These are phyloP conservation scores for Brachionus calyciflorus DNA, from an alignment of 1,140 invertebrate species.

Conservation along the genomic window DNA sequence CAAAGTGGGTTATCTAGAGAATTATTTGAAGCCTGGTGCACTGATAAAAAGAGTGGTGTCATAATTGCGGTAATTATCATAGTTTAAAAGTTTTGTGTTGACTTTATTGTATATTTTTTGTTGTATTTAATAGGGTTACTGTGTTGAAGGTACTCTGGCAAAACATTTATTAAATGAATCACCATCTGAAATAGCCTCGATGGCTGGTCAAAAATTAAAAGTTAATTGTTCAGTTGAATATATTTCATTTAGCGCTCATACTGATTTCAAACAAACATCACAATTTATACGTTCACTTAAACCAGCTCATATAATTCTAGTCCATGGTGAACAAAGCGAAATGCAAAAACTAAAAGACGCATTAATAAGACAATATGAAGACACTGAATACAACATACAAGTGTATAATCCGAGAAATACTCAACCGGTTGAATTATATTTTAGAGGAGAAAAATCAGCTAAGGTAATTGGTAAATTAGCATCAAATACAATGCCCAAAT, in stretches of 20 bases:
- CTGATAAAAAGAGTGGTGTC: constrained; percentile 92
- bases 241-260: constrained; percentile 98
- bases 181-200: constrained; percentile 93
- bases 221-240: constrained; percentile 92
- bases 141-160: constrained; percentile 95
- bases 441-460: constrained; percentile 93
- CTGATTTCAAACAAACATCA: constrained; percentile 96
- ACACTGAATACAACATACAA: constrained; percentile 77
- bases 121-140: constrained; percentile 72
- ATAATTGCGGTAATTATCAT: constrained; percentile 82
- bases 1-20: constrained; percentile 94
- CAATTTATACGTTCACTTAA: constrained; percentile 91
- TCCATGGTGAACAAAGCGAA: constrained; percentile 98
- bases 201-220: constrained; percentile 90
- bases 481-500: constrained; percentile 73
- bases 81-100: neutral
- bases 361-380: constrained; percentile 87
- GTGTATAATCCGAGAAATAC: constrained; percentile 96
- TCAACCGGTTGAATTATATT: constrained; percentile 84
- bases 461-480: constrained; percentile 89
- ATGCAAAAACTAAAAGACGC: constrained; percentile 93
- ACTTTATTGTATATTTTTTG: neutral
- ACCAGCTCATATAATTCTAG: constrained; percentile 91
- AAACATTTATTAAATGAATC: constrained; percentile 63
- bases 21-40: constrained; percentile 97